Base-by-base conservation (phyloP, 1,140 invertebrate species). In the Drosophila erecta region DNA sequence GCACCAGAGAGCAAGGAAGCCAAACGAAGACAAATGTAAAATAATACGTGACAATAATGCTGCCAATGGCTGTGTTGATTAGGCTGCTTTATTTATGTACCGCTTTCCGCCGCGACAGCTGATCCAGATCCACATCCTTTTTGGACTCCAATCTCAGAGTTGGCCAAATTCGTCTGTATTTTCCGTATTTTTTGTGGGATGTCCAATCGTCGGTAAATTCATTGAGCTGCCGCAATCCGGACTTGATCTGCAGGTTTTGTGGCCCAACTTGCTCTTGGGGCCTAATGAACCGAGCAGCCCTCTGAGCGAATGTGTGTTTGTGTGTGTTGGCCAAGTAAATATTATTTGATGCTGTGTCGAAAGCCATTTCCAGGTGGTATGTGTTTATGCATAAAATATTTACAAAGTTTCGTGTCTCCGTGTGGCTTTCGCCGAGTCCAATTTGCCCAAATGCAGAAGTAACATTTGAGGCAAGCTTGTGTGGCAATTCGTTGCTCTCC, bases 381-480 rank as follows among this genome's bases (percentile, higher is more conserved):
- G 83, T 83, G 83, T 83, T 89, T 87, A 83, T 87, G 83, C 83
- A 89, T 87, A 87, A 87, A 87, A 87, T 87, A 87, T 87, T 87
- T 87, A 87, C 83, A 79, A 84, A 83, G 61, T 89, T 83, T 58
- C 61, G 47, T 59, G 62, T 74, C 53, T 69, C 49, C 70, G 65
- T 81, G 54, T 83, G 79, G 79, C 79, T 83, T 83, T 76, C 62
- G 49, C 66, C 57, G 76, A 87, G 84, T 87, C 84, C 84, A 87
- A 87, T 89, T 87, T 89, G 77, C 62, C 72, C 65, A 89, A 87
- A 87, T 89, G 76, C 87, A 80, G 60, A 74, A 87, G 84, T 66
- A 81, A 61, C 78, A 80, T 86, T 85, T 81, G 73, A 65, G 65
- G 76, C 79, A 43, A 67, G 62, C 56, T 54, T 41, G 62, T 46